Conservation (phyloP, 2,888 invertebrate genomes). For the Parelbella ahira region DNA sequence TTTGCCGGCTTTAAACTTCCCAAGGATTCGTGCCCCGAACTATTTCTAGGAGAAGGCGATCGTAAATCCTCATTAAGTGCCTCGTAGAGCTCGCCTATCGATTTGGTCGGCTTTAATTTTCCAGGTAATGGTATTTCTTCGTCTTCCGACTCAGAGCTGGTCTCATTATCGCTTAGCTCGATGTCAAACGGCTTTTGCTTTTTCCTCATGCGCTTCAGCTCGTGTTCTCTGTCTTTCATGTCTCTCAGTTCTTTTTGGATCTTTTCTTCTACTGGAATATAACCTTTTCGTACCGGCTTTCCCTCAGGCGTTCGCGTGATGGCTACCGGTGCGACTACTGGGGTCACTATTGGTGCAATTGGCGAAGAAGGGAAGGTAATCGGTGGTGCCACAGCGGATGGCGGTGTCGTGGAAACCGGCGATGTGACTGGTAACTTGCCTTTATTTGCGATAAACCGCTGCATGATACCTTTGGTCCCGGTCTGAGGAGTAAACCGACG, state of each 20-base stretch:
- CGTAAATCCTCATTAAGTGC: conserved; percentile 71
- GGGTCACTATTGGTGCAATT: conserved; percentile 55
- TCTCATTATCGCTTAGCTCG: conserved; percentile 81
- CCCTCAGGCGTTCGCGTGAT: conserved; percentile 81
- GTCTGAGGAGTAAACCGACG: conserved; percentile 83
- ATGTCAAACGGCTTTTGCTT: conserved; percentile 82
- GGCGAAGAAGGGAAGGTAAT: conserved; percentile 54
- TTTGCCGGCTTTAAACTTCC: conserved; percentile 83
- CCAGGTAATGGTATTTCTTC: conserved; percentile 82
- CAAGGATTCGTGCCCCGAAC: conserved; percentile 66
- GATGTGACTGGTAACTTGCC: conserved; percentile 82
- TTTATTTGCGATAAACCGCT: conserved; percentile 89
- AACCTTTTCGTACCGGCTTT: conserved; percentile 86
- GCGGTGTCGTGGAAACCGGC: conserved; percentile 43
- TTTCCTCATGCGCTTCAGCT: conserved; percentile 85
- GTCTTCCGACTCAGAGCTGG: conserved; percentile 78
- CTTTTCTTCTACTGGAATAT: conserved; percentile 92
- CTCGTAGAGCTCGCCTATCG: conserved; percentile 84
- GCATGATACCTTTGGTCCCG: conserved; percentile 90
- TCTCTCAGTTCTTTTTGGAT: conserved; percentile 93
- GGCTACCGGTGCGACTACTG: conserved; percentile 51
- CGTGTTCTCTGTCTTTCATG: conserved; percentile 90
- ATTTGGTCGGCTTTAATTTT: conserved; percentile 83
- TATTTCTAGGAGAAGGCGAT: conserved; percentile 70
- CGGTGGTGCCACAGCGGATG: conserved; percentile 56